Evolutionary conservation across 2,113 vertebrate species (phyloP), one percentile per base, ranked within the genome.

Genomic region (Corythornis vintsioides): DNA sequence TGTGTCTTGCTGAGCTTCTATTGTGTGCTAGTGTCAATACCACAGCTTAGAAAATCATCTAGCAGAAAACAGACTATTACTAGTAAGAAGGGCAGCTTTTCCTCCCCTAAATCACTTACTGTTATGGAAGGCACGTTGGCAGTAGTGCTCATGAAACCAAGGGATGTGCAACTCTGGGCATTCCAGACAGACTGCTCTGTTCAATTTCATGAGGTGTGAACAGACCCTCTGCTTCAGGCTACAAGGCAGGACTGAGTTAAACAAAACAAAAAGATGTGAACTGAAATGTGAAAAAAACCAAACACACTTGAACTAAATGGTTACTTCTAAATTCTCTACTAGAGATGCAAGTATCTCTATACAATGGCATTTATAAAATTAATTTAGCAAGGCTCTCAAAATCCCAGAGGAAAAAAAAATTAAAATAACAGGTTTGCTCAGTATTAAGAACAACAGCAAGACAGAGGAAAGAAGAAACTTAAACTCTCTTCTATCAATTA

Each of bases 141-240:
- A 94, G 50, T 92, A 95, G 16, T 15, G 82, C 22, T 94, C 79
- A 26, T 96, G 94, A 83, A 95, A 96, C 94, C 95, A 96, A 66
- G 95, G 95, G 64, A 96, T 71, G 56, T 94, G 88, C 76, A 95
- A 59, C 75, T 96, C 95, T 0, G 94, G 94, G 72, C 95, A 96
- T n/a, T 96, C 95, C 82, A 96, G 79, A 56, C 94, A 95, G 25
- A 96, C 92, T 59, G 94, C 92, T 95, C 94, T 94, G 93, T 96
- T 96, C 90, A 95, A 22, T n/a, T 95, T 94, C 95, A 96, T 95
- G 52, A 96, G 95, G 17, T 3, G 3, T 1, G 4, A 74, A 31
- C n/a, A 15, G 67, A 94, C 88, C 20, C n/a, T 94, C 33, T 80
- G 64, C 67, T 85, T 95, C 15, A 89, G 5, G 0, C 1, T 11